Evolutionary conservation across 2,888 invertebrate species (phyloP), one percentile per base, ranked within the genome.

Genomic region (Hypomecis punctinalis): DNA sequence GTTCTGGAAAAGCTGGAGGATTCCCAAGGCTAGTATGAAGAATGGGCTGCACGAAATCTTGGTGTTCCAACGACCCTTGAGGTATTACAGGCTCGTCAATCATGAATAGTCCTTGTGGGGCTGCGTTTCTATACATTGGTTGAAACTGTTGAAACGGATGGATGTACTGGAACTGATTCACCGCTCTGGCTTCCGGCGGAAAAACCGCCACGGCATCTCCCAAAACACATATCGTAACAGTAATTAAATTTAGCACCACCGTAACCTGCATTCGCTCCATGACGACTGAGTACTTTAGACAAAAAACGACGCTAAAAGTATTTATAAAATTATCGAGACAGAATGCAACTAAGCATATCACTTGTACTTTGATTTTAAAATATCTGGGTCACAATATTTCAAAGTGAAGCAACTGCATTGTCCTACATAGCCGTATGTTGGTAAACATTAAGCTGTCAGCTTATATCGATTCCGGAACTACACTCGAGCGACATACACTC

Each of bases 401-500:
- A 64, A 71, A 70, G 67, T 70, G 69, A 76, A 68, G 74, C 73
- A 73, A 75, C 76, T 75, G 74, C 74, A 76, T 71, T 80, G 86
- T 75, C 80, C 85, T 77, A 83, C 81, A 83, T 84, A 79, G 70
- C 74, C 74, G 72, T 74, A 76, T 77, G 77, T 83, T 83, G 68
- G 75, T 81, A 79, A 82, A 83, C 75, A 83, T 81, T 78, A 76
- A 77, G 73, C 76, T 80, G 85, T 91, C 90, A 92, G 88, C 91
- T 91, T 78, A 92, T 86, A 80, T 91, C 86, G 73, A 88, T 81
- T 73, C 91, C 92, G 75, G 90, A 87, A 83, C 82, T 86, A 80
- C 93, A 93, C 74, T 91, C 90, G 68, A 92, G 76, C 76, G 90
- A 83, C 90, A 92, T 91, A 81, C 93, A 93, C 81, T 89, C 81